Conservation (phyloP, 2,888 invertebrate species). For the Meloe dianella region DNA sequence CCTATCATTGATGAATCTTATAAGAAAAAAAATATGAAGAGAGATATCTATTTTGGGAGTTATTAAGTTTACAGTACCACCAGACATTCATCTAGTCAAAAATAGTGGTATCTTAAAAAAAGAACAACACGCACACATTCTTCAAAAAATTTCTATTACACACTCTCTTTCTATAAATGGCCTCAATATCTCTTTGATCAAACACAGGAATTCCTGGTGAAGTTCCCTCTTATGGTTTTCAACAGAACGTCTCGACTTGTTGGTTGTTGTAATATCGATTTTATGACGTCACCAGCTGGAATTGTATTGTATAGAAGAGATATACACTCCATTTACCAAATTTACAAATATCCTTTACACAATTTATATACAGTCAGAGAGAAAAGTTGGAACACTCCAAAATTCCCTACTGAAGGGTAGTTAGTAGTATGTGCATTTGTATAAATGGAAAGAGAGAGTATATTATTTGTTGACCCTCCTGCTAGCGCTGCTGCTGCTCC, state of each 20-base stretch:
- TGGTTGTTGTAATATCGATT: constrained; percentile 28
- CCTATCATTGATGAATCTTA: neutral
- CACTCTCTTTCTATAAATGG: constrained; percentile 25
- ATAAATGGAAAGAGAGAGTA: neutral
- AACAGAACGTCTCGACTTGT: constrained; percentile 25
- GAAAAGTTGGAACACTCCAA: neutral
- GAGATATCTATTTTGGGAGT: neutral
- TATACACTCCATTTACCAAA: constrained; percentile 25
- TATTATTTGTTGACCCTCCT: neutral
- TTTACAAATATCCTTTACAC: constrained; percentile 20
- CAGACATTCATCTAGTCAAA: neutral
- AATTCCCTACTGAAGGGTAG: neutral
- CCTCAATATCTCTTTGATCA: constrained; percentile 25
- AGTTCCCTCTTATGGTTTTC: constrained; percentile 7
- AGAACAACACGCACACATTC: neutral
- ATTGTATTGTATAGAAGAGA: neutral
- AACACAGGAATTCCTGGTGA: constrained; percentile 14
- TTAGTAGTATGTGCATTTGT: neutral
- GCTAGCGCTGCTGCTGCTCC: neutral
- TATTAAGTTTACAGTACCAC: neutral
- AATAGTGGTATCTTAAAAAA: neutral
- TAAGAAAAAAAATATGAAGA: neutral
- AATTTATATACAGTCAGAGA: constrained; percentile 18
- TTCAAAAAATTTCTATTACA: constrained; percentile 22
- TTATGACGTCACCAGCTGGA: constrained; percentile 29